phyloP scores from a whole-genome alignment of 1,140 invertebrate genomes.

The Cecropterus lyciades region DNA sequence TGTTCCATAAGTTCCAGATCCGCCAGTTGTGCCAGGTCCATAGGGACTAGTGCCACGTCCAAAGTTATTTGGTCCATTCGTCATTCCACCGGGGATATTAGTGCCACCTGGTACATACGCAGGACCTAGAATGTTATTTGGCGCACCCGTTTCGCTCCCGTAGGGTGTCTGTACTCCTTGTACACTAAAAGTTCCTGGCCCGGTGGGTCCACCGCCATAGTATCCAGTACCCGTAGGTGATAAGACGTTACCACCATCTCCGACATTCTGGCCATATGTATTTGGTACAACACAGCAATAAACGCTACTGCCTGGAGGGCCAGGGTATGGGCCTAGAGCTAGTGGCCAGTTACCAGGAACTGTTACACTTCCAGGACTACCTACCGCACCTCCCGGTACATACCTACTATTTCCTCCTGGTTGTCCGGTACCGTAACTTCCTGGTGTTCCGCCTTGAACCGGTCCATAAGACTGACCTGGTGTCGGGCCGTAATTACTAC shows the following conservation, averaged over 20 bases:
- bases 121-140: constrained; percentile 20
- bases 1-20: constrained; percentile 16
- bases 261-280: constrained; percentile 17
- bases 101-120: background rate
- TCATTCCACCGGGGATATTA: background rate
- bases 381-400: background rate
- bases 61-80: background rate
- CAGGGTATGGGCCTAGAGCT: constrained; percentile 9
- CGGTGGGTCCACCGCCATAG: constrained; percentile 22
- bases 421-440: constrained; percentile 9
- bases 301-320: constrained; percentile 13
- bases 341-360: constrained; percentile 4
- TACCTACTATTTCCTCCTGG: background rate
- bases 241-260: constrained; percentile 10
- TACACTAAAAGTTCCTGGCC: background rate
- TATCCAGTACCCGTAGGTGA: constrained; percentile 20
- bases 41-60: constrained; percentile 22
- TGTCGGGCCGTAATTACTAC: constrained; percentile 5
- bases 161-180: constrained; percentile 13
- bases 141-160: constrained; percentile 11
- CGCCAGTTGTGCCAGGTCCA: constrained; percentile 11
- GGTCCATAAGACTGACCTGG: constrained; percentile 8
- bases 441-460: background rate
- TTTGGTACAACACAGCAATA: constrained; percentile 27
- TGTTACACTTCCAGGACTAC: constrained; percentile 15